A percentile compares a stretch with the other conserved stretches of the same genome.
phyloP scores from a whole-genome alignment of 64 coral and sea anemone species.

The Dendrophyllia cribrosa region DNA sequence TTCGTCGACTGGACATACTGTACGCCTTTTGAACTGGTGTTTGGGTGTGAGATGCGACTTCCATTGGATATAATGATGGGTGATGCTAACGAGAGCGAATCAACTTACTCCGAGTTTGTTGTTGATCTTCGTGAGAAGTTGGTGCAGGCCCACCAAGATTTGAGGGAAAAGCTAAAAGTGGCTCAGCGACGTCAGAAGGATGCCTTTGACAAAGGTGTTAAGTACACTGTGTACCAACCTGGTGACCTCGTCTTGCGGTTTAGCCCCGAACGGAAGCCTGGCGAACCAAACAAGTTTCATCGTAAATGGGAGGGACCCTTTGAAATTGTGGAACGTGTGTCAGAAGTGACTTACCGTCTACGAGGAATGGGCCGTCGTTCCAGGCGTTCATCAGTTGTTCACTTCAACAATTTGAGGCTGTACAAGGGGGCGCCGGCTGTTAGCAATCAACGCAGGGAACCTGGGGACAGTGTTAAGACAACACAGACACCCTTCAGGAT shows the following conservation, averaged over 20 bases:
- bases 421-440: too few species aligned
- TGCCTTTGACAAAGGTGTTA: neutral
- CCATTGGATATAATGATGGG: neutral
- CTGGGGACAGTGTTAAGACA: neutral
- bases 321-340: too few species aligned
- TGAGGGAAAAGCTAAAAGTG: neutral
- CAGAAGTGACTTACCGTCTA: too few species aligned
- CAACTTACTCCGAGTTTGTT: too few species aligned
- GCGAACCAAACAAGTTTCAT: neutral
- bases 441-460: neutral
- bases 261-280: neutral
- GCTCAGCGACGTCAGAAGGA: too few species aligned
- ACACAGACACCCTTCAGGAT: neutral
- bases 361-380: too few species aligned
- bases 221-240: neutral
- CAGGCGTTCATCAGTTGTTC: too few species aligned
- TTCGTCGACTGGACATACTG: neutral
- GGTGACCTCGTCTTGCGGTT: neutral
- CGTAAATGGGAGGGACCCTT: too few species aligned
- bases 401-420: too few species aligned
- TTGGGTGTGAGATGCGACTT: neutral
- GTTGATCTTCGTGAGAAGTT: neutral
- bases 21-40: neutral
- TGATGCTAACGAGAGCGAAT: too few species aligned
- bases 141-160: too few species aligned